A percentile compares a stretch with the other conserved stretches of the same genome.
These are phyloP conservation scores for Myripristis murdjan DNA, from an alignment of 2,797 vertebrate species.

Conservation along the genomic window DNA sequence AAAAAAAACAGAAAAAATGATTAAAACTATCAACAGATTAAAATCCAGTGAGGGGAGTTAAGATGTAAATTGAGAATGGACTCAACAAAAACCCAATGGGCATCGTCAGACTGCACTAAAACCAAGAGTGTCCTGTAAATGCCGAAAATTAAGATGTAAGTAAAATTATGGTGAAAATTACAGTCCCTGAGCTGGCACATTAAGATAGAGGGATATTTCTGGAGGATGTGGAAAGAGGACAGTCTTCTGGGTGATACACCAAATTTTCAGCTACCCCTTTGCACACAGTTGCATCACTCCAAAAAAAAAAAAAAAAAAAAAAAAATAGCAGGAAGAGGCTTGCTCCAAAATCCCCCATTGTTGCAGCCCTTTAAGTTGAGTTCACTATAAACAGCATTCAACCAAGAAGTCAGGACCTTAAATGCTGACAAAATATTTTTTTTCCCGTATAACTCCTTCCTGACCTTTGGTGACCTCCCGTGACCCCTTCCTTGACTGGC, in stretches of 20 bases:
- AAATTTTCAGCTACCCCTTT: not conserved
- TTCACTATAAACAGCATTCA: not conserved
- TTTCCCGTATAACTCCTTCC: slow-evolving; percentile 19
- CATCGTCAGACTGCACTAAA: too few relatives aligned
- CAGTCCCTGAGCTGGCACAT: not conserved
- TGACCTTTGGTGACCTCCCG: not conserved
- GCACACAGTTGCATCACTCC: not conserved
- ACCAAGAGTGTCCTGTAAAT: not conserved
- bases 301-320: not conserved
- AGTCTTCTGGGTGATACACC: not conserved
- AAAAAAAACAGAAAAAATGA: too few relatives aligned
- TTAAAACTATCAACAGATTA: too few relatives aligned
- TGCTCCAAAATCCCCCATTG: not conserved
- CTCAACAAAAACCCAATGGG: too few relatives aligned
- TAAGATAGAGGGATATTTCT: not conserved
- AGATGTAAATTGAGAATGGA: too few relatives aligned
- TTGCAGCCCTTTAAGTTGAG: not conserved
- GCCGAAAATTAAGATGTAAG: not conserved
- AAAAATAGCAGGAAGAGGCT: not conserved
- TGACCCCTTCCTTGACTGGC: slow-evolving; percentile 18
- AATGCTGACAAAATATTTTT: slow-evolving; percentile 3
- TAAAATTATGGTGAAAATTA: not conserved
- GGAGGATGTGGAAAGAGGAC: too few relatives aligned
- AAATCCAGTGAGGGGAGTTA: too few relatives aligned
- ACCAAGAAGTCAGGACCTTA: not conserved